Evolutionary conservation across 2,888 invertebrate species (phyloP), one percentile per base, ranked within the genome.

Genomic region (Achlya flavicornis): DNA sequence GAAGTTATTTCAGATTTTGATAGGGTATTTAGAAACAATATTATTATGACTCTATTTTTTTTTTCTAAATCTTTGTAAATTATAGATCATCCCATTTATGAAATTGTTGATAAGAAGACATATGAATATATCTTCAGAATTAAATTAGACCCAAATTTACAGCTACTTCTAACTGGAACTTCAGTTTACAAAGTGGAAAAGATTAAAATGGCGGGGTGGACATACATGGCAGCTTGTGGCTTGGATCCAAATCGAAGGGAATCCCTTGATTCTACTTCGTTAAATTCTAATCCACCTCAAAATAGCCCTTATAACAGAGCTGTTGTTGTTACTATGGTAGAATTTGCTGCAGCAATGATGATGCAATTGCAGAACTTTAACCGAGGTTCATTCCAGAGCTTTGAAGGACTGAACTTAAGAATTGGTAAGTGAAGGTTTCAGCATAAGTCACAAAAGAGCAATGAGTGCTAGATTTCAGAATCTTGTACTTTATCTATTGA

Each of bases 141-240:
- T 14, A 11, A 32, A 26, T 16, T 57, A 5, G 4, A 19, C 11
- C 0, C 4, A 14, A 19, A 46, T 48, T 86, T 85, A 67, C 84
- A 96, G 95, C 85, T 98, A 64, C 91, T 98, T 5, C 95, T 96
- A 58, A 91, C 93, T 4, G 95, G 95, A 59, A 79, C 93, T 0
- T 92, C 96, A 62, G 95, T 95, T 8, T 91, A 95, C 66, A 95
- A 96, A 76, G 96, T 99, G 10, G 99, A 99, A 88, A 99, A 99
- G 91, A 99, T 99, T 46, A 99, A 99, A 94, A 97, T 99, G 64
- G 98, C 98, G 60, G 98, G 98, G 66, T 98, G 98, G 95, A 99
- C 99, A 0, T 99, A 99, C 80, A 99, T 99, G 99, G 99, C 98
- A 2, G 99, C 98, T 1, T 98, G 98, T 79, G 99, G 99, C 0